Base-by-base conservation (phyloP, 92 coral and sea anemone species). In the Porites rus region DNA sequence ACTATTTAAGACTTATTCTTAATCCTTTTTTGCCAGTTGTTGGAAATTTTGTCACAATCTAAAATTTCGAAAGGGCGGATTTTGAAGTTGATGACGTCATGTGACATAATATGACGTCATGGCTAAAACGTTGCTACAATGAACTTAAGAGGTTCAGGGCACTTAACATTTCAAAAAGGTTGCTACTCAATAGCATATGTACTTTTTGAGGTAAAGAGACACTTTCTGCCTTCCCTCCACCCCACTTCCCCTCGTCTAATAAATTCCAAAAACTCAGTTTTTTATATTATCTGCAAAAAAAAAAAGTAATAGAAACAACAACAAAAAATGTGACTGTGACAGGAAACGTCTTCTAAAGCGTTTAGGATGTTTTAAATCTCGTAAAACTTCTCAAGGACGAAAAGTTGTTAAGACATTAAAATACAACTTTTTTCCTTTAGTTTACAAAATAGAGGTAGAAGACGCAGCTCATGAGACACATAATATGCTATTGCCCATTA, bases 271-370 rank as follows among this genome's bases (percentile, higher is more conserved):
- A 76, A 76, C 53, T 76, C 56, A 72, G 20, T 72, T 72, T 72
- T 72, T 72, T 72, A 72, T 31, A 72, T 46, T 72, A 72, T 72
- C 81, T 58, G 17, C 9, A 76, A 76, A 76, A 58, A 76, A 76
- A 58, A 76, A 76, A 76, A 24, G 81, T 58, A 76, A 76, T 59
- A 59, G 80, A 76, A 58, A 76, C 80, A 76, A 76, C 68, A 58
- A 76, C 25, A 24, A 56, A 56, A 76, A 19, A 76, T 56, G 80
- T 76, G 80, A 56, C 24, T 76, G 80, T 76, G 80, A 76, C 67
- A 76, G 80, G 80, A 59, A 76, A 76, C 68, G 80, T 76, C 80
- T 76, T 59, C 68, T 76, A 53, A 76, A 76, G 60, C 80, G 80
- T 76, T 76, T 73, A 73, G 62, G 61, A 73, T 73, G 77, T 73